Conservation (phyloP, 1,140 invertebrate species). For the Campoletis sonorensis region DNA sequence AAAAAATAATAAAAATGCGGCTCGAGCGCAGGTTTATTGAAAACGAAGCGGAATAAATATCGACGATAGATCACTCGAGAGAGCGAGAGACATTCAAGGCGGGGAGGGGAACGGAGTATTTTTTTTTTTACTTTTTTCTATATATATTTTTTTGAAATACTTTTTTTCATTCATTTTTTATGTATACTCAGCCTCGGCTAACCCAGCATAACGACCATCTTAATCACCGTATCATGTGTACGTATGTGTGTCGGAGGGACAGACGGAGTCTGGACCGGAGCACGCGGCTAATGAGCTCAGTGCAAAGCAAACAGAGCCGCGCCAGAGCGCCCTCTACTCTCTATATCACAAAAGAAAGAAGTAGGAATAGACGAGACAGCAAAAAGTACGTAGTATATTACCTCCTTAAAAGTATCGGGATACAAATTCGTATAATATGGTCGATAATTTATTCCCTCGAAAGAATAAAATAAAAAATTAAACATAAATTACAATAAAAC, state of each 20-base stretch:
- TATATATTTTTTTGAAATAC: neutral
- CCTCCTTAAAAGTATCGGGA: too few relatives aligned
- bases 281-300: slow-evolving; percentile 59
- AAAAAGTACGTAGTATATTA: neutral
- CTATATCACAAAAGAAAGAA: slow-evolving; percentile 51
- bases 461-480: too few relatives aligned
- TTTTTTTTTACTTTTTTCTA: neutral
- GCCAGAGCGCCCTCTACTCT: slow-evolving; percentile 12
- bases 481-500: too few relatives aligned
- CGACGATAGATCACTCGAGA: slow-evolving; percentile 54
- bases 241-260: slow-evolving; percentile 25
- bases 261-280: slow-evolving; percentile 29
- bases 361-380: slow-evolving; percentile 52
- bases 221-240: slow-evolving; percentile 55
- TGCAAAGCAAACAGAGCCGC: slow-evolving; percentile 61
- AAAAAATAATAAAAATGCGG: slow-evolving; percentile 18
- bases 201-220: slow-evolving; percentile 61
- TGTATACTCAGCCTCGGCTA: slow-evolving; percentile 54
- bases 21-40: slow-evolving; percentile 49
- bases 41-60: slow-evolving; percentile 58
- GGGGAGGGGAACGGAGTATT: neutral
- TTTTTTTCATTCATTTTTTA: slow-evolving; percentile 45
- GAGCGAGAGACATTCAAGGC: neutral
- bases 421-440: too few relatives aligned
- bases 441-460: too few relatives aligned